These are phyloP conservation scores for Tetramorium alpestre DNA, from an alignment of 1,140 invertebrate species.

Conservation along the genomic window DNA sequence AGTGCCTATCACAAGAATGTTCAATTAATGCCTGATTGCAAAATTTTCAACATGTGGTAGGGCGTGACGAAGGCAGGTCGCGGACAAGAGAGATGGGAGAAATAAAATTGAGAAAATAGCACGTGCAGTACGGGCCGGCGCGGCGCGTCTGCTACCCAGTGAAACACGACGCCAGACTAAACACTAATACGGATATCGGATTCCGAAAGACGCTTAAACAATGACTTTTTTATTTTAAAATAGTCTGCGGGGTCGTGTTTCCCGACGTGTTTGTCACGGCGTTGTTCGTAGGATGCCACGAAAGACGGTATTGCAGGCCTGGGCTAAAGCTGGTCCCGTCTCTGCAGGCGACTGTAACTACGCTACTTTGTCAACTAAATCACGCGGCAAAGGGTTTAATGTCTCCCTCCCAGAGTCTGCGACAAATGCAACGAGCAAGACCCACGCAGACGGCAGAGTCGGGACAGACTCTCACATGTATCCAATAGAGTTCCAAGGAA, in stretches of 20 bases:
- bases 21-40: conserved; percentile 9
- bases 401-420: conserved; percentile 5
- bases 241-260: conserved; percentile 35
- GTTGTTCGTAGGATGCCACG: conserved; percentile 6
- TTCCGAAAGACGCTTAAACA: conserved; percentile 58
- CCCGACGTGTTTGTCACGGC: conserved; percentile 14
- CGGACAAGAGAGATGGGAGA: neutral
- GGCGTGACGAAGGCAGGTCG: neutral
- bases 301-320: neutral
- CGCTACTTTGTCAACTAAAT: conserved; percentile 56
- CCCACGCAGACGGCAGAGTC: conserved; percentile 21
- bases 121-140: conserved; percentile 8
- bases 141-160: conserved; percentile 15
- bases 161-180: conserved; percentile 57
- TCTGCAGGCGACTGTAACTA: conserved; percentile 8
- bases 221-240: conserved; percentile 54
- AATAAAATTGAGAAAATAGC: conserved; percentile 48
- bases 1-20: conserved; percentile 4
- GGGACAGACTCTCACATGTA: neutral
- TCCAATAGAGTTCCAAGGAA: conserved; percentile 45
- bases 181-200: conserved; percentile 60
- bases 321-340: neutral
- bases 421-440: conserved; percentile 12
- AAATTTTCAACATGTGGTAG: neutral
- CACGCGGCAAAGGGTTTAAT: conserved; percentile 47